Conservation (phyloP, 2,113 vertebrate species). For the Xenopus laevis region DNA sequence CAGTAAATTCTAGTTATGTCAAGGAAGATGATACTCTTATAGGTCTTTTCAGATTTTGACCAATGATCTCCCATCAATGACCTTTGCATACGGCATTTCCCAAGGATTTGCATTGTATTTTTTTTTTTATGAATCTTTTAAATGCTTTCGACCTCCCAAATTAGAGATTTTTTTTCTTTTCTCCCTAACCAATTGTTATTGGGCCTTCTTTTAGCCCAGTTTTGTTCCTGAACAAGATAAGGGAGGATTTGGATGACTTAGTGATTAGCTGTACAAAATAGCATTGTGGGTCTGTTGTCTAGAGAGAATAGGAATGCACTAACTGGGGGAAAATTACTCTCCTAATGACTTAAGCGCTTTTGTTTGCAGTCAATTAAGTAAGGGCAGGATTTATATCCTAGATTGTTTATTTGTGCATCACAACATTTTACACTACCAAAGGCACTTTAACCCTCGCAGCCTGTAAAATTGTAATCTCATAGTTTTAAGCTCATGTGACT, state of each 20-base stretch:
- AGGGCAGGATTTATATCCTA: not conserved
- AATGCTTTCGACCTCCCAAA: no score
- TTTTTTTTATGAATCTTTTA: no score
- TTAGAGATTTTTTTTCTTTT: no score
- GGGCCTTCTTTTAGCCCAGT: not conserved
- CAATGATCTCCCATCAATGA: no score
- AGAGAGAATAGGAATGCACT: conserved; percentile 1
- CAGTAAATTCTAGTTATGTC: no score
- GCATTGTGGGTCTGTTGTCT: not conserved
- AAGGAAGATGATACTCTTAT: no score
- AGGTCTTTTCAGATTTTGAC: no score
- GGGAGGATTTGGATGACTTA: not conserved
- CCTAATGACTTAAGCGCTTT: conserved; percentile 1
- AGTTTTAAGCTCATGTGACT: no score
- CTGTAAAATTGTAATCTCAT: no score
- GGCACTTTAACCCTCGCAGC: no score
- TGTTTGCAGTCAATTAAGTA: conserved; percentile 7
- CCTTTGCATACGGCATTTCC: no score
- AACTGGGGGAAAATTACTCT: conserved; percentile 4
- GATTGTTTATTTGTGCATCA: not conserved
- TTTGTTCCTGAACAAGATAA: not conserved
- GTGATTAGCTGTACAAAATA: conserved; percentile 4
- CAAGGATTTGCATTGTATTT: no score
- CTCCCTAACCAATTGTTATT: not conserved
- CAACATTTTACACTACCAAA: not conserved